Evolutionary conservation across 1,140 invertebrate species (phyloP).

Genomic region (Ctenoplectra terminalis): DNA sequence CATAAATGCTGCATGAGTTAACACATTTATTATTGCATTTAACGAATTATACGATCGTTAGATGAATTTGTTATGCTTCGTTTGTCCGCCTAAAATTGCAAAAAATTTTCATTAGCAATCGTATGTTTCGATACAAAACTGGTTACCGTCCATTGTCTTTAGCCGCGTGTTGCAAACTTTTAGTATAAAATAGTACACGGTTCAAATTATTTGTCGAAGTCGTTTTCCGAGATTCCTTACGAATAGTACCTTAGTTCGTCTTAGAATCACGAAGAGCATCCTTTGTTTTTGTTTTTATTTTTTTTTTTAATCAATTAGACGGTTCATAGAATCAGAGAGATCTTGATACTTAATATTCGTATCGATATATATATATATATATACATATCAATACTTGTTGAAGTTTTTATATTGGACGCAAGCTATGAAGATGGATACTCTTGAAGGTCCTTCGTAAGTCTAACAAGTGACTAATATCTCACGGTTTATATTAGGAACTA

Average conservation of each 20-base stretch:
- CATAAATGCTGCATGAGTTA: constrained; percentile 8
- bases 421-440: constrained; percentile 55
- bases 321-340: constrained; percentile 19
- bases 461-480: constrained; percentile 68
- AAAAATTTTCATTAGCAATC: constrained; percentile 38
- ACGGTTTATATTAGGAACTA: constrained; percentile 53
- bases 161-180: constrained; percentile 1
- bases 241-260: constrained; percentile 51
- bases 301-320: background rate
- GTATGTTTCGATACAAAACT: constrained; percentile 19
- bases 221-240: background rate
- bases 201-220: constrained; percentile 5
- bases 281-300: constrained; percentile 3
- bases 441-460: constrained; percentile 55
- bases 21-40: background rate
- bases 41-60: background rate
- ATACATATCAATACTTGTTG: constrained; percentile 12
- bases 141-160: constrained; percentile 20
- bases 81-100: constrained; percentile 20
- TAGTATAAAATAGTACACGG: constrained; percentile 33
- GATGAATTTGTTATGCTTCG: constrained; percentile 53
- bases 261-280: constrained; percentile 44
- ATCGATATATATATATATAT: background rate
- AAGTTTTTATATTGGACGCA: constrained; percentile 35
- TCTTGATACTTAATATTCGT: background rate